Evolutionary conservation across 2,888 invertebrate genomes (phyloP), one percentile per base, ranked within the genome.

Genomic region (Dicranocentrus wangi): DNA sequence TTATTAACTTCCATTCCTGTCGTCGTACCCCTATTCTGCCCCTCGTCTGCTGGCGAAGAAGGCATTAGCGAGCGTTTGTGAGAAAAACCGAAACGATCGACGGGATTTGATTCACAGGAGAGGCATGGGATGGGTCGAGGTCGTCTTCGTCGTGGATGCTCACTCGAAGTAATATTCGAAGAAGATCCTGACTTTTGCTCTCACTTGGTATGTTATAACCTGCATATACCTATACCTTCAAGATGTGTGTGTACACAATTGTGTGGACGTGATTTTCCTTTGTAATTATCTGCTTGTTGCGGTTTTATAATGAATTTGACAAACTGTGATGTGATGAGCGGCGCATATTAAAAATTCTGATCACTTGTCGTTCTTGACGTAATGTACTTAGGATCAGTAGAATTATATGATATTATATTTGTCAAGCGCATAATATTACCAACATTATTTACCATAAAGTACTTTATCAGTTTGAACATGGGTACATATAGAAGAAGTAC

Each of bases 131-230:
- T 86, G 86, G 85, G 84, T 83, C 85, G 84, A 76, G 81, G 84
- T 81, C 86, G 86, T 75, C 83, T 87, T 60, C 86, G 86, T 78
- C 86, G 87, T 73, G 87, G 87, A 61, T 85, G 82, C 70, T 87
- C 86, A 77, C 83, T 87, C 60, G 87, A 87, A 85, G 87, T 87
- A 51, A 87, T 87, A 78, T 87, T 87, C 66, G 87, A 87, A 83
- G 87, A 87, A 69, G 87, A 87, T 72, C 83, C 85, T 55, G 86
- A 86, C 80, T 85, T 86, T 72, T 83, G 84, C 81, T 85, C 85
- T 28, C 82, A 85, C 79, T 84, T 85, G 85, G 86, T 86, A 82
- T 76, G 81, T 66, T 39, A 47, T 17, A 15, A 2, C 28, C n/a
- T 28, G 53, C 23, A 42, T 28, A 25, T 47, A 47, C 47, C 39